phyloP scores from a whole-genome alignment of 2,113 vertebrate species.

The Plectropomus leopardus region DNA sequence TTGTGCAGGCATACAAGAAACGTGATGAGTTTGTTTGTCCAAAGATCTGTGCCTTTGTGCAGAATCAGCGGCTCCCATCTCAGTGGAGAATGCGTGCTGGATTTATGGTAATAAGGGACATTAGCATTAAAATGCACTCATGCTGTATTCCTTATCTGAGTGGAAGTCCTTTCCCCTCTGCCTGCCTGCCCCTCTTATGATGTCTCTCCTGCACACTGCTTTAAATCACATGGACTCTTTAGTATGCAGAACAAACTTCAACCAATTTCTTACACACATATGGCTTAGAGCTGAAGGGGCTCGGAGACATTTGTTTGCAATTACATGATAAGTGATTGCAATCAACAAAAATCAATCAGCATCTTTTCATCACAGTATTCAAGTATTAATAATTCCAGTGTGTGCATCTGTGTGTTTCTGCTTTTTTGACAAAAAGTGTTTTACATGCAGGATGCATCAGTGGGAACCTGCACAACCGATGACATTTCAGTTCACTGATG shows the following conservation, averaged over 20 bases:
- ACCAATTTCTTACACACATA: too few relatives aligned
- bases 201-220: not conserved
- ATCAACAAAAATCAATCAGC: conserved; percentile 4
- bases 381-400: not conserved
- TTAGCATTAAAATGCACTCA: conserved; percentile 37
- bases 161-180: not conserved
- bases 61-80: conserved; percentile 5
- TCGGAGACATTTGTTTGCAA: not conserved
- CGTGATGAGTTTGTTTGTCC: conserved; percentile 10
- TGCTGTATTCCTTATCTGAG: conserved; percentile 8
- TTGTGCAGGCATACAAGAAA: not conserved
- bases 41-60: conserved; percentile 6
- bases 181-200: not conserved
- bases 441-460: not conserved
- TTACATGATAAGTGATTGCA: not conserved
- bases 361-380: not conserved
- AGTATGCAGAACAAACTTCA: not conserved
- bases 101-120: conserved; percentile 20
- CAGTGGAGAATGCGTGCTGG: not conserved
- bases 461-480: not conserved
- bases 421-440: not conserved
- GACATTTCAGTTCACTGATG: not conserved
- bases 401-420: not conserved
- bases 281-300: not conserved
- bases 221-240: not conserved